phyloP scores from a whole-genome alignment of 2,888 invertebrate species.

The Coenonympha arcania region DNA sequence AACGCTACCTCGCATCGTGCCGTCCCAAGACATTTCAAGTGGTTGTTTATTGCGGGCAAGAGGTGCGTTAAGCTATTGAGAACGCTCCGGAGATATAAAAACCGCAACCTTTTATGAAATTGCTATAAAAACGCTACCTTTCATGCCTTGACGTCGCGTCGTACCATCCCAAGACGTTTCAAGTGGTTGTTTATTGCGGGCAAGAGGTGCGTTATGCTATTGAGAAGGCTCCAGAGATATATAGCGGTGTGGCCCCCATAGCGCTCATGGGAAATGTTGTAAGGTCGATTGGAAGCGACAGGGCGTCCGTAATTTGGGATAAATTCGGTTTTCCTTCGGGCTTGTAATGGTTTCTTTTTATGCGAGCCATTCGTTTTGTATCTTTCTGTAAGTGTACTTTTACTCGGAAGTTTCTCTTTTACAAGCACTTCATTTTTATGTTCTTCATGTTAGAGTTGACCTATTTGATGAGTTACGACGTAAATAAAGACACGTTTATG shows the following conservation, averaged over 20 bases:
- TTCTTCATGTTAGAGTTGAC: too few species aligned
- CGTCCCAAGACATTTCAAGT: constrained; percentile 34
- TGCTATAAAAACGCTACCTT: constrained; percentile 25
- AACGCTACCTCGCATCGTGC: constrained; percentile 17
- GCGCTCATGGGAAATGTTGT: constrained; percentile 42
- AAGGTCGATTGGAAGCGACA: constrained; percentile 37
- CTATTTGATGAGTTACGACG: too few species aligned
- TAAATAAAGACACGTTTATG: too few species aligned
- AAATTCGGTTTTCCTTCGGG: constrained; percentile 10
- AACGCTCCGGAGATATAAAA: too few species aligned
- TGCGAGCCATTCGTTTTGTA: too few species aligned
- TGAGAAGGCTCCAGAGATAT: constrained; percentile 42
- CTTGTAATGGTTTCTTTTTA: constrained; percentile 5
- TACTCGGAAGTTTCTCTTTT: too few species aligned
- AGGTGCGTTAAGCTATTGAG: too few species aligned
- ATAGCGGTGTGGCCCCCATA: constrained; percentile 36
- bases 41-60: too few species aligned
- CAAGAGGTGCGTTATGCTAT: constrained; percentile 34
- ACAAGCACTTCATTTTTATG: too few species aligned
- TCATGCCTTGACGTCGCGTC: constrained; percentile 13
- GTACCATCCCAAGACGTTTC: constrained; percentile 30
- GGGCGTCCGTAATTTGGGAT: constrained; percentile 25
- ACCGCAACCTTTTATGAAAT: too few species aligned
- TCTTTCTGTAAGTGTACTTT: too few species aligned
- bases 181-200: constrained; percentile 43